A percentile compares a stretch with the other conserved stretches of the same genome.
phyloP scores from a whole-genome alignment of 2,797 vertebrate species.

The Platalea minor region DNA sequence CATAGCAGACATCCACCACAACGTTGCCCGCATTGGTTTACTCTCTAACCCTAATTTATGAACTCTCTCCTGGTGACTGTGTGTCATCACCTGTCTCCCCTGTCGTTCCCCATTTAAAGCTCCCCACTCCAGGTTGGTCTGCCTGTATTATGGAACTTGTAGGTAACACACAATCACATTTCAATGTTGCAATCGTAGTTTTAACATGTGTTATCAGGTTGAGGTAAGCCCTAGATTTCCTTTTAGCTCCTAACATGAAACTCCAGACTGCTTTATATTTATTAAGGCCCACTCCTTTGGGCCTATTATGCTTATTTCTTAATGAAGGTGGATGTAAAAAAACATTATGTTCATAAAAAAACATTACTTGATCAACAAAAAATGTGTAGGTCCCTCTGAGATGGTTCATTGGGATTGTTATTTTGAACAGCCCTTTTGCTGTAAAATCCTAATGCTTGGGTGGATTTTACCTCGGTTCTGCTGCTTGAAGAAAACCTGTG shows the following conservation, averaged over 20 bases:
- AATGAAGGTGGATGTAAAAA: neutral
- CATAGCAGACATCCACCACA: neutral
- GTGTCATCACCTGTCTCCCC: neutral
- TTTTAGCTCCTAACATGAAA: neutral
- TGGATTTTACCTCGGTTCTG: neutral
- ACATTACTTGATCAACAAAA: neutral
- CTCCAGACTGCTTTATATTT: neutral
- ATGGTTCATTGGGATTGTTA: neutral
- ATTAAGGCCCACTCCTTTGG: neutral
- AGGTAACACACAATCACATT: neutral
- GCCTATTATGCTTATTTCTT: neutral
- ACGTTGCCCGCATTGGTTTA: neutral
- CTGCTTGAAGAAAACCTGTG: neutral
- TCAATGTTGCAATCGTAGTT: neutral
- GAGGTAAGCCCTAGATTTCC: neutral
- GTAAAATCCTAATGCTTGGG: neutral
- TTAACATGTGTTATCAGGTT: neutral
- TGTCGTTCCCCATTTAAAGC: accelerated
- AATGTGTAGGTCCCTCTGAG: neutral
- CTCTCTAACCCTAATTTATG: neutral
- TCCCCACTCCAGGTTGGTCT: neutral
- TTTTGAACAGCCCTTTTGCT: neutral
- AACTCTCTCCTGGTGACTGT: neutral
- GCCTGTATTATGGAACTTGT: neutral
- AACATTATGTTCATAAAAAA: neutral